A percentile compares a stretch with the other conserved stretches of the same genome.
These are phyloP conservation scores for Rhinogobius similis DNA, from an alignment of 2,113 vertebrate genomes.

Conservation along the genomic window DNA sequence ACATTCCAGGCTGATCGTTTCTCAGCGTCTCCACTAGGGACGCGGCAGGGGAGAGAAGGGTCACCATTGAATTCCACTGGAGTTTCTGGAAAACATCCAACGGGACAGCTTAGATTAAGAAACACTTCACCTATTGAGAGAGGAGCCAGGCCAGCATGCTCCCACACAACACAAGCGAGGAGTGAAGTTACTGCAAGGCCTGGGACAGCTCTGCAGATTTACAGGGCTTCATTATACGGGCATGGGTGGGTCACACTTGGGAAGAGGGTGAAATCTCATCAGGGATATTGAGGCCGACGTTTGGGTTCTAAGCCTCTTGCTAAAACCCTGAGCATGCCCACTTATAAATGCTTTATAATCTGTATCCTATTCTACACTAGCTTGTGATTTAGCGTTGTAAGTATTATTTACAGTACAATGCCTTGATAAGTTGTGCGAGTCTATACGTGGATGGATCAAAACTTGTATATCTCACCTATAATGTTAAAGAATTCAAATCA, in stretches of 20 bases:
- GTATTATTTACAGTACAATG: background rate
- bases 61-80: conserved; percentile 37
- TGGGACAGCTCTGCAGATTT: conserved; percentile 14
- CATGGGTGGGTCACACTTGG: conserved; percentile 19
- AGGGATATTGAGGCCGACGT: conserved; percentile 32
- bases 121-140: conserved; percentile 48
- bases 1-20: conserved; percentile 41
- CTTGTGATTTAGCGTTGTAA: background rate
- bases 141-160: background rate
- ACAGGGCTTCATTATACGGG: conserved; percentile 24
- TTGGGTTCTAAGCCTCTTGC: conserved; percentile 16
- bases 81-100: conserved; percentile 51
- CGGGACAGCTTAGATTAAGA: conserved; percentile 29
- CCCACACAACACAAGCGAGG: conserved; percentile 6
- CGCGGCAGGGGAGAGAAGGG: conserved; percentile 52
- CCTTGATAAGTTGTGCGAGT: background rate
- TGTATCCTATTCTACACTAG: background rate
- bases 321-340: conserved; percentile 15
- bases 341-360: conserved; percentile 5
- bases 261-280: conserved; percentile 28
- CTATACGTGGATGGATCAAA: background rate
- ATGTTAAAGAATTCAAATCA: no score
- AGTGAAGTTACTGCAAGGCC: conserved; percentile 18
- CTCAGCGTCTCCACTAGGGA: conserved; percentile 33
- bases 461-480: no score